Evolutionary conservation across 1,140 invertebrate genomes (phyloP).

Genomic region (Drosophila santomea): DNA sequence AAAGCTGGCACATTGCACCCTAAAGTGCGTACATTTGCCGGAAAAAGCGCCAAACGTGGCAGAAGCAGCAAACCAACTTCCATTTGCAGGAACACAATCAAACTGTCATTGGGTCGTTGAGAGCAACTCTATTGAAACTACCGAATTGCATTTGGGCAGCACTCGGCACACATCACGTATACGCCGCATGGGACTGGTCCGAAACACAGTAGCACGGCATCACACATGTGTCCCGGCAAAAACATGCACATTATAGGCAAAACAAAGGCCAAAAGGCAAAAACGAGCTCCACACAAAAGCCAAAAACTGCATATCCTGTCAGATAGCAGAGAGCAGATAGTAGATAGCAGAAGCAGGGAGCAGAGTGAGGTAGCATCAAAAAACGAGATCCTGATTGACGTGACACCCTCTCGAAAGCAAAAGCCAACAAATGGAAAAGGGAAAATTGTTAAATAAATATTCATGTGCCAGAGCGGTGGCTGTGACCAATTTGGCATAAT

Average conservation of each 20-base stretch:
- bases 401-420: constrained; percentile 12
- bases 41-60: constrained; percentile 6
- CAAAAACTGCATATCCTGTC: constrained; percentile 44
- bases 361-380: neutral
- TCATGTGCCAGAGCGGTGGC: constrained; percentile 30
- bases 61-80: constrained; percentile 9
- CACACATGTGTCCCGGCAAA: constrained; percentile 27
- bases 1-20: neutral
- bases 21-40: constrained; percentile 24
- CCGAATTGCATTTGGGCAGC: constrained; percentile 32
- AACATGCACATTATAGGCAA: constrained; percentile 44
- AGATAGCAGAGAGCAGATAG: too few relatives aligned
- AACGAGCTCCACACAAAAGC: constrained; percentile 48
- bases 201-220: constrained; percentile 9
- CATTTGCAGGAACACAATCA: constrained; percentile 41
- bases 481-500: constrained; percentile 20
- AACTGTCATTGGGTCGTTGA: constrained; percentile 42
- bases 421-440: constrained; percentile 16
- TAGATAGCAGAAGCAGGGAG: too few relatives aligned
- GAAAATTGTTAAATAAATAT: constrained; percentile 70
- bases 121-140: constrained; percentile 45
- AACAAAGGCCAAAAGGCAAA: constrained; percentile 46
- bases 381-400: constrained; percentile 30
- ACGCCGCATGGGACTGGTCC: constrained; percentile 33
- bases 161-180: constrained; percentile 39